Evolutionary conservation across 2,888 invertebrate species (phyloP), one percentile per base, ranked within the genome.

Genomic region (Aphodius granarius): DNA sequence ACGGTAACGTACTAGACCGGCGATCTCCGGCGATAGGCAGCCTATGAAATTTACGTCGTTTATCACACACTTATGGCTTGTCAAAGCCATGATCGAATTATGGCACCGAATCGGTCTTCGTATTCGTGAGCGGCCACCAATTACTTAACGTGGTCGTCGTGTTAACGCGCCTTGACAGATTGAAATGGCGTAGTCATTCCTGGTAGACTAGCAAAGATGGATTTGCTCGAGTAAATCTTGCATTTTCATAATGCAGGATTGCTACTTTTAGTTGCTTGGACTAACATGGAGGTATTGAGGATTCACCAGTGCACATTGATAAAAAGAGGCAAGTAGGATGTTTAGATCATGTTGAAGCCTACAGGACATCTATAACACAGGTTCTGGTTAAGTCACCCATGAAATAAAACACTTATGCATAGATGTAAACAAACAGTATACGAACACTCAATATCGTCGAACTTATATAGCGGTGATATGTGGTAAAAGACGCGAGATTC

Each of bases 31-130:
- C 43, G 43, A 43, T 43, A 43, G 43, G 43, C 43, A 43, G 9
- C 43, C 9, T 75, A 72, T 73, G 75, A 79, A 79, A 77, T 78
- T 78, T 79, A 78, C 78, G 77, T 78, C 79, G 74, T 79, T 79
- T 79, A 78, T 79, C 79, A 76, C 77, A 76, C 78, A 77, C 78
- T 77, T 80, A 77, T 77, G 78, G 72, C 79, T 78, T 79, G 78
- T 78, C 78, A 77, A 79, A 76, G 76, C 78, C 71, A 76, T 78
- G 77, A 80, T 79, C 76, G 77, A 77, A 78, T 72, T 76, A 71
- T 74, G 71, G 74, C 78, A n/a, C 77, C 76, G 78, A 77, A 80
- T 43, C 43, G 43, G 43, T 43, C 43, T 43, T 43, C 43, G 43
- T 43, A 43, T 43, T 43, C 43, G 43, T 43, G 43, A 43, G 4